A percentile compares a stretch with the other conserved stretches of the same genome.
phyloP scores from a whole-genome alignment of 2,888 invertebrate genomes.

The Trissonchulus latispiculum region DNA sequence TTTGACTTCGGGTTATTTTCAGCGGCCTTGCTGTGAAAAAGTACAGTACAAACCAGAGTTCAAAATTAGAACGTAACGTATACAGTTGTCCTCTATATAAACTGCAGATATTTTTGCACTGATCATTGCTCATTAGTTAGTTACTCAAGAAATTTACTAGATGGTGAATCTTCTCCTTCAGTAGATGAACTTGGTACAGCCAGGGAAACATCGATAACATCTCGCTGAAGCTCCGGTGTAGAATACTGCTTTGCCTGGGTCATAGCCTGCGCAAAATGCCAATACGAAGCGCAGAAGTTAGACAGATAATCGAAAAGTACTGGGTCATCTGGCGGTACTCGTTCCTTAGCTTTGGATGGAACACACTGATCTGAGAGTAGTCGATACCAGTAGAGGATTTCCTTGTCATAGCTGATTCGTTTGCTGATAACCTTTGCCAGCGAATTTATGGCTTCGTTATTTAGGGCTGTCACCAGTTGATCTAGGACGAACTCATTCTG shows the following conservation, averaged over 20 bases:
- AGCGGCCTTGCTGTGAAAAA: too few species aligned
- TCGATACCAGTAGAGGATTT: neutral
- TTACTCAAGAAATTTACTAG: too few species aligned
- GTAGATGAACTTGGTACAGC: too few species aligned
- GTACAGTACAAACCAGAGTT: too few species aligned
- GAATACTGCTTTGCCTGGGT: neutral
- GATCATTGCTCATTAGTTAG: too few species aligned
- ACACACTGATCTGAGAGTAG: neutral
- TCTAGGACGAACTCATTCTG: neutral
- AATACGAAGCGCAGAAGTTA: neutral
- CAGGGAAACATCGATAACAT: neutral
- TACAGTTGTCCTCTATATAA: too few species aligned
- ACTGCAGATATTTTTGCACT: too few species aligned
- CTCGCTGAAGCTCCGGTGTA: neutral
- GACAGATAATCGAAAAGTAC: neutral
- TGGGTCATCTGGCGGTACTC: neutral
- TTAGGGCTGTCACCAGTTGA: neutral
- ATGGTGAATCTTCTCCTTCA: too few species aligned
- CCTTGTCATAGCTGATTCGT: neutral
- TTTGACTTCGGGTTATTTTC: too few species aligned
- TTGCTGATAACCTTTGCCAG: neutral
- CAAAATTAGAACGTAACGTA: too few species aligned
- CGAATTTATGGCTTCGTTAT: neutral
- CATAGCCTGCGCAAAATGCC: neutral
- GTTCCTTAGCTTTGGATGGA: neutral